These are phyloP conservation scores for Babyrousa celebensis DNA, from an alignment of 2,797 vertebrate genomes.

Conservation along the genomic window DNA sequence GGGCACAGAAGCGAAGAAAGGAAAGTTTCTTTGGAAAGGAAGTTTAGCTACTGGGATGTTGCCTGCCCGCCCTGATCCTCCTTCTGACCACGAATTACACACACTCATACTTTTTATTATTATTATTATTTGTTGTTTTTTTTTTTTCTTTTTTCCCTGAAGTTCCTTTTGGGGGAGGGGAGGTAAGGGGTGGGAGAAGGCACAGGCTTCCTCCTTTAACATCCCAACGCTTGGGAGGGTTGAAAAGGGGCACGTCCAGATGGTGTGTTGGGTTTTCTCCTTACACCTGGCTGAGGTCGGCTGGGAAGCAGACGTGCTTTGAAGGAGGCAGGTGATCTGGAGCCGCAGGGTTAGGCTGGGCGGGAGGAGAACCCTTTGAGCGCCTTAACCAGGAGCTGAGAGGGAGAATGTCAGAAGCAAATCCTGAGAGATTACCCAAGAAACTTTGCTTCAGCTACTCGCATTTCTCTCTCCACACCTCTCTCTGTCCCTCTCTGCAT, in stretches of 20 bases:
- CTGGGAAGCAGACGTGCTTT: background rate
- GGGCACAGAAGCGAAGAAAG: slow-evolving; percentile 28
- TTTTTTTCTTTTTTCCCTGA: background rate
- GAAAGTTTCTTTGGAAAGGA: slow-evolving; percentile 58
- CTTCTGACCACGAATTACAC: background rate
- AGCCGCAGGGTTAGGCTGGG: background rate
- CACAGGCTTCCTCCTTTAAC: slow-evolving; percentile 2
- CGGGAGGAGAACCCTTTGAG: background rate
- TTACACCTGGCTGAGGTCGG: slow-evolving; percentile 1
- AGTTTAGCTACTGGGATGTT: background rate
- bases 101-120: background rate
- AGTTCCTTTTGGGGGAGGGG: background rate
- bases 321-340: background rate
- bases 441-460: background rate
- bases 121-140: background rate
- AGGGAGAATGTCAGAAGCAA: background rate
- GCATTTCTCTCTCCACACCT: fast-evolving
- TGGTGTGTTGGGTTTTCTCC: background rate
- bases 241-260: background rate
- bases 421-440: background rate
- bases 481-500: fast-evolving
- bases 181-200: background rate
- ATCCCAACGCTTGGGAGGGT: background rate
- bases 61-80: background rate
- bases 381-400: background rate